Conservation (phyloP, 1,140 invertebrate species). For the Theocolax elegans region DNA sequence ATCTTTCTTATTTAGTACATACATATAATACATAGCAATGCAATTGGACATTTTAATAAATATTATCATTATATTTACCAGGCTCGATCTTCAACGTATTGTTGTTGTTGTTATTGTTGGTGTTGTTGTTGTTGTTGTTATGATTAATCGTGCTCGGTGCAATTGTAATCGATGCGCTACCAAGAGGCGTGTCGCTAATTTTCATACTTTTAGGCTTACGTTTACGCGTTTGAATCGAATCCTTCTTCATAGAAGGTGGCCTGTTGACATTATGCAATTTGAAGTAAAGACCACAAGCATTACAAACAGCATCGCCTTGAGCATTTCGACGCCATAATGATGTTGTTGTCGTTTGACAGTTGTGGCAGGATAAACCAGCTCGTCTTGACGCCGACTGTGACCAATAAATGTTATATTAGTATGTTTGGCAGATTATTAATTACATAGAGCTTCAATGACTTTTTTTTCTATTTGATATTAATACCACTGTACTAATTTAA, state of each 20-base stretch:
- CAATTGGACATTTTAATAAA: too few species aligned
- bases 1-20: too few species aligned
- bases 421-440: too few species aligned
- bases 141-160: too few species aligned
- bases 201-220: constrained; percentile 84
- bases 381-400: constrained; percentile 74
- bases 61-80: constrained; percentile 52
- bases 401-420: too few species aligned
- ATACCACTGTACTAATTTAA: too few species aligned
- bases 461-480: too few species aligned
- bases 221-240: constrained; percentile 92
- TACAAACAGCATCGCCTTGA: constrained; percentile 90
- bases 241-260: constrained; percentile 95
- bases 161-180: constrained; percentile 32
- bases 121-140: constrained; percentile 56
- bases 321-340: constrained; percentile 91
- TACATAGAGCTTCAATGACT: too few species aligned
- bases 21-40: too few species aligned
- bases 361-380: constrained; percentile 87
- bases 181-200: constrained; percentile 50
- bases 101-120: constrained; percentile 53
- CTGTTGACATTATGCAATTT: constrained; percentile 90
- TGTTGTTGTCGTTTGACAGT: constrained; percentile 88
- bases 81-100: constrained; percentile 55
- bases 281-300: constrained; percentile 93